Percentiles rank a stretch among this genome's conserved stretches.
Evolutionary conservation across 2,797 vertebrate genomes (phyloP).

Genomic region (Coendou prehensilis): DNA sequence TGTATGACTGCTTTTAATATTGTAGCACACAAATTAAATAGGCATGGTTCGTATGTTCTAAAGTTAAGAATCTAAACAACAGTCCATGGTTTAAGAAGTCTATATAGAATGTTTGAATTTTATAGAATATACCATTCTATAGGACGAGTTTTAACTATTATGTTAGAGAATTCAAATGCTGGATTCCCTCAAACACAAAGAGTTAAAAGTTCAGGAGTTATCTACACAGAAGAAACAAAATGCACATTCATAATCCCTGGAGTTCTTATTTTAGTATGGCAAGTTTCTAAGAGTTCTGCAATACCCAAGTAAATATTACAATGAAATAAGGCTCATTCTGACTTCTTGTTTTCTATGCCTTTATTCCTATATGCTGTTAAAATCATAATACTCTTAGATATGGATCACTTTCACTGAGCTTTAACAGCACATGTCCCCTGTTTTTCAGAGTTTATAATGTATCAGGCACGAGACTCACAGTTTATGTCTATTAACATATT

Average conservation of each 20-base stretch:
- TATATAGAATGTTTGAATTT: neutral
- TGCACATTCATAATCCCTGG: conserved; percentile 21
- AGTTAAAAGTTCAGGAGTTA: neutral
- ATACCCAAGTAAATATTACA: neutral
- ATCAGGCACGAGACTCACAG: neutral
- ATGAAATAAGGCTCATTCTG: neutral
- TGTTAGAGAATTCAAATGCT: conserved; percentile 35
- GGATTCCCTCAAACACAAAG: conserved; percentile 38
- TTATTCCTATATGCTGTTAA: neutral
- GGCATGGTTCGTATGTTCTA: neutral
- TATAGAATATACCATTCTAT: neutral
- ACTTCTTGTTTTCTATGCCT: neutral
- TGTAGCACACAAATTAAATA: conserved; percentile 10
- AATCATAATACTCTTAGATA: neutral
- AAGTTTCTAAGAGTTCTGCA: conserved; percentile 15
- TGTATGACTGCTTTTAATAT: neutral
- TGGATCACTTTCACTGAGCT: neutral
- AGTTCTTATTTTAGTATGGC: conserved; percentile 46
- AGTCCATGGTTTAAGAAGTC: neutral
- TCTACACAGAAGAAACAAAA: conserved; percentile 49
- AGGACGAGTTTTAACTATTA: conserved; percentile 39
- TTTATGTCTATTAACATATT: neutral
- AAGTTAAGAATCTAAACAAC: conserved; percentile 8
- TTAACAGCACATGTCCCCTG: neutral
- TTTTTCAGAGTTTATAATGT: neutral